Conservation (phyloP, 2,888 invertebrate species). For the Criorhina ranunculi region DNA sequence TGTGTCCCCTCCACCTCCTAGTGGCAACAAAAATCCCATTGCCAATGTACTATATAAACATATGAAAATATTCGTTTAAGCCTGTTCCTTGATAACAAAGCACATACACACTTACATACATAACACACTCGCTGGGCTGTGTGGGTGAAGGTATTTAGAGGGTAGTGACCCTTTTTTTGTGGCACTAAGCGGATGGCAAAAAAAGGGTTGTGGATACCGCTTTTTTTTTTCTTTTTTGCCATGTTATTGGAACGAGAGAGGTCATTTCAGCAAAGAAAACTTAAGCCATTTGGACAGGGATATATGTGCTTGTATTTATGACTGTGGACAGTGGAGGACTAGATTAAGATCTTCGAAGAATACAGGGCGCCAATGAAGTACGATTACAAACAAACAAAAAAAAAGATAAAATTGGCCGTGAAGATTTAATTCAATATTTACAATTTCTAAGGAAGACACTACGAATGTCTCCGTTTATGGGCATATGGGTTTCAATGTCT, state of each 20-base stretch:
- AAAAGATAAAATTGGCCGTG: too few relatives aligned
- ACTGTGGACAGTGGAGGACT: conserved; percentile 47
- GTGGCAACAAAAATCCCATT: conserved; percentile 64
- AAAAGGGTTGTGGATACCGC: conserved; percentile 72
- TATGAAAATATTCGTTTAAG: conserved; percentile 75
- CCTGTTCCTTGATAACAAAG: conserved; percentile 62
- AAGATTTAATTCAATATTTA: too few relatives aligned
- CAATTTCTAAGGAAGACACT: too few relatives aligned
- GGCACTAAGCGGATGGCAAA: conserved; percentile 70
- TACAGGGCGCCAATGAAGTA: conserved; percentile 15
- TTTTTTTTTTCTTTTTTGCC: conserved; percentile 46
- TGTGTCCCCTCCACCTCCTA: conserved; percentile 4
- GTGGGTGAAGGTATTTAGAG: conserved; percentile 70
- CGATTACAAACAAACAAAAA: background rate
- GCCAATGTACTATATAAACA: conserved; percentile 72
- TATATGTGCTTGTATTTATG: conserved; percentile 56
- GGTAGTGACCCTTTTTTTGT: conserved; percentile 74
- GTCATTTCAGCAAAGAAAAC: conserved; percentile 69
- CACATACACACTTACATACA: conserved; percentile 33
- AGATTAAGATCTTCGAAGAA: background rate
- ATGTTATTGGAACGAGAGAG: conserved; percentile 63
- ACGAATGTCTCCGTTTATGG: too few relatives aligned
- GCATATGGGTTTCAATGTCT: too few relatives aligned
- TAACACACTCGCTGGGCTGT: conserved; percentile 5
- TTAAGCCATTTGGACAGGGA: conserved; percentile 69